Conservation (phyloP, 2,797 vertebrate species). For the Sebastes melanostomus region DNA sequence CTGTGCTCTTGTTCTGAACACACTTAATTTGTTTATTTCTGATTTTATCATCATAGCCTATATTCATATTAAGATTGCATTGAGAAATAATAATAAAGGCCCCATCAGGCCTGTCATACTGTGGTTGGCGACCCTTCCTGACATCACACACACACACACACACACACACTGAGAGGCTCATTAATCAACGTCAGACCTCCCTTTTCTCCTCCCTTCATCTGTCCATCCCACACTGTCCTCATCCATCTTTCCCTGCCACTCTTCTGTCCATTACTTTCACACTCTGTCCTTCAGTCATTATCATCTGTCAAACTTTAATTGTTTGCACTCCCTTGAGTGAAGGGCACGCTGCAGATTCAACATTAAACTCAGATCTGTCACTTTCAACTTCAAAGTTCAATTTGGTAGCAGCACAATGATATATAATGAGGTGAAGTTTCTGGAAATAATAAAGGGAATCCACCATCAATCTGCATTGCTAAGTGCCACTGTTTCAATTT, state of each 20-base stretch:
- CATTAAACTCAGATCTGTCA: background rate
- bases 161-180: conserved; percentile 7
- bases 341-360: background rate
- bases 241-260: conserved; percentile 57
- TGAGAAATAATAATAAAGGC: background rate
- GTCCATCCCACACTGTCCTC: conserved; percentile 43
- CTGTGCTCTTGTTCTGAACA: background rate
- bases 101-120: background rate
- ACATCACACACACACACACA: background rate
- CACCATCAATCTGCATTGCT: background rate
- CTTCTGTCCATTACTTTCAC: conserved; percentile 41
- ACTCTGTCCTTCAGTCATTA: conserved; percentile 12
- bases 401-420: background rate
- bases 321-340: background rate
- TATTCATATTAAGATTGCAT: background rate
- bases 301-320: conserved; percentile 15
- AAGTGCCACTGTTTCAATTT: background rate
- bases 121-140: background rate
- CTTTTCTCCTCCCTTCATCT: conserved; percentile 40
- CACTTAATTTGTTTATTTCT: background rate
- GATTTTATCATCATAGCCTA: background rate
- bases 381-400: background rate
- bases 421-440: background rate
- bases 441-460: background rate
- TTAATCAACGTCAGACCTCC: conserved; percentile 64